A percentile compares a stretch with the other conserved stretches of the same genome.
phyloP scores from a whole-genome alignment of 2,888 invertebrate species.

The Chromoteleia sp. region DNA sequence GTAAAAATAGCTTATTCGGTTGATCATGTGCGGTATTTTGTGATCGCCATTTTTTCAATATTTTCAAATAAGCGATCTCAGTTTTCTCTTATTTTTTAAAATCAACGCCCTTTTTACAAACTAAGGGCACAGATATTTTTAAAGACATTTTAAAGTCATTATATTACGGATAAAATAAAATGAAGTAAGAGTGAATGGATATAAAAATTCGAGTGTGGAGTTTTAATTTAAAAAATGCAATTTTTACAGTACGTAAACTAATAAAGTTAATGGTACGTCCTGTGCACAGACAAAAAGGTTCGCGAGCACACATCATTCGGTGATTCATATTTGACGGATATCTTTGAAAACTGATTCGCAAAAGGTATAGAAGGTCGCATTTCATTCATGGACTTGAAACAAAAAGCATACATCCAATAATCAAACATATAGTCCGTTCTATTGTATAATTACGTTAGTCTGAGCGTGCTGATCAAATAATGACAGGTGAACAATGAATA shows the following conservation, averaged over 20 bases:
- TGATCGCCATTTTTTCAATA: background rate
- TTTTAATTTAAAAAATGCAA: conserved; percentile 20
- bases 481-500: background rate
- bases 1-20: conserved; percentile 49
- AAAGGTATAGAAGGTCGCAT: conserved; percentile 15
- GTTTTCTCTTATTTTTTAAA: no score
- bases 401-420: conserved; percentile 28
- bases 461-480: background rate
- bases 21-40: conserved; percentile 11
- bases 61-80: no score
- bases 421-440: conserved; percentile 9
- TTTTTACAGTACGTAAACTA: conserved; percentile 10
- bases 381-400: conserved; percentile 25
- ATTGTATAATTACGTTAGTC: conserved; percentile 18
- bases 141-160: no score
- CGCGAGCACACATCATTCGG: conserved; percentile 14
- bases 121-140: no score
- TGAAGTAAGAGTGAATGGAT: no score
- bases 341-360: conserved; percentile 36
- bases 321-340: conserved; percentile 27
- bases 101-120: no score
- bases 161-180: no score
- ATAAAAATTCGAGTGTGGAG: background rate
- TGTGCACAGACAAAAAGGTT: conserved; percentile 10
- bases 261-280: conserved; percentile 41